Conservation (phyloP, 2,888 invertebrate species). For the Epistrophe grossulariae region DNA sequence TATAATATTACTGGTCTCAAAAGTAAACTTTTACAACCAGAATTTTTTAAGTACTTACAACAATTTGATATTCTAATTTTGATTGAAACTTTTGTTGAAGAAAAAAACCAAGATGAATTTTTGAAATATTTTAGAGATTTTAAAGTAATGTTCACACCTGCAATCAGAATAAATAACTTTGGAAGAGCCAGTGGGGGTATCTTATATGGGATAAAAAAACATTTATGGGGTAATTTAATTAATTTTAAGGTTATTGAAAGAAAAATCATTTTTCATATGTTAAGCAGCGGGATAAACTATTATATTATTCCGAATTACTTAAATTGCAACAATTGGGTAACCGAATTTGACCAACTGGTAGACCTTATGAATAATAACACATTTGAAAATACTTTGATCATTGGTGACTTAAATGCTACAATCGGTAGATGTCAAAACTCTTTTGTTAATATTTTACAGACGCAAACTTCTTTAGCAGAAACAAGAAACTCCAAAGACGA, state of each 20-base stretch:
- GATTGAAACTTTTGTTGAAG: neutral
- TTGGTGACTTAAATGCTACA: neutral
- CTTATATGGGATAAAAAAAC: neutral
- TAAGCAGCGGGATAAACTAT: neutral
- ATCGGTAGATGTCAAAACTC: neutral
- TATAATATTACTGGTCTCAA: conserved; percentile 23
- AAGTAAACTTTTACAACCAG: conserved; percentile 9
- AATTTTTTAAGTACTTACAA: neutral
- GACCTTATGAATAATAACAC: neutral
- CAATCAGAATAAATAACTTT: neutral
- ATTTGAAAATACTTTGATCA: neutral
- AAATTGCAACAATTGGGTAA: neutral
- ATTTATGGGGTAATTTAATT: neutral
- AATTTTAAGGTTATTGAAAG: neutral
- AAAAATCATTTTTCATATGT: neutral
- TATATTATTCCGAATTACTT: neutral
- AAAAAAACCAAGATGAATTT: neutral
- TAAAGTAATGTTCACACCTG: neutral
- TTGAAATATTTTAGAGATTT: conserved; percentile 1
- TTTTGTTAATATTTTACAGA: neutral
- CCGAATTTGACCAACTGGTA: neutral
- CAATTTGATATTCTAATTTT: neutral
- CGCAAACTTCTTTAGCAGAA: neutral
- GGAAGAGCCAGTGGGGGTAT: neutral
- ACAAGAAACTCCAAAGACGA: neutral